Percentiles rank a stretch among this genome's conserved stretches.
Evolutionary conservation across 92 coral and sea anemone species (phyloP).

Genomic region (Palythoa caribaeorum): DNA sequence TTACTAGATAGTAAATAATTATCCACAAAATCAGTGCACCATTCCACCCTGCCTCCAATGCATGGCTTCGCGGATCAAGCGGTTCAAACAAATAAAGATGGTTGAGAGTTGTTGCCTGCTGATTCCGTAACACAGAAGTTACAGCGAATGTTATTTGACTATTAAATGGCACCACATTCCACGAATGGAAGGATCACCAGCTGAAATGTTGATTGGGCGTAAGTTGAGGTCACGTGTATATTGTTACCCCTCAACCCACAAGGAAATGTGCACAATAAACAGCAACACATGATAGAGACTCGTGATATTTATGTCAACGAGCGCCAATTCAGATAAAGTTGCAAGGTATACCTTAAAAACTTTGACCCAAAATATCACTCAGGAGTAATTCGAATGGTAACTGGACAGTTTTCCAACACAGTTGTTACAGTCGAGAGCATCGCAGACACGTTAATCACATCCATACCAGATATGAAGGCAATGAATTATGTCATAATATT

Average conservation of each 20-base stretch:
- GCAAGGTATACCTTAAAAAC: conserved; percentile 54
- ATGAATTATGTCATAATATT: background rate
- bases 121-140: too few relatives aligned
- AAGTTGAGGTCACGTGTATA: conserved; percentile 65
- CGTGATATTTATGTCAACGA: conserved; percentile 38
- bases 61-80: conserved; percentile 73
- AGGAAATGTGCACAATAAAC: conserved; percentile 54
- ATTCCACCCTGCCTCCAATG: conserved; percentile 44
- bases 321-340: conserved; percentile 45
- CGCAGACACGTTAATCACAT: conserved; percentile 67
- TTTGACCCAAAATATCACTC: conserved; percentile 60
- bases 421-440: conserved; percentile 25
- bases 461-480: conserved; percentile 29
- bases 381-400: conserved; percentile 51
- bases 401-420: conserved; percentile 58
- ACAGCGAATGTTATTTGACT: conserved; percentile 35
- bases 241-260: conserved; percentile 57
- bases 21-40: conserved; percentile 50
- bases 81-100: conserved; percentile 62
- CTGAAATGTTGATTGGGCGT: conserved; percentile 67
- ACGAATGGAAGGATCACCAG: conserved; percentile 60
- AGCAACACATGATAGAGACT: conserved; percentile 40
- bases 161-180: conserved; percentile 66
- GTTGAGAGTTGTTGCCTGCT: conserved; percentile 27
- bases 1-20: conserved; percentile 44